Evolutionary conservation across 1,140 invertebrate species (phyloP), one percentile per base, ranked within the genome.

Genomic region (Lasioglossum albipes): DNA sequence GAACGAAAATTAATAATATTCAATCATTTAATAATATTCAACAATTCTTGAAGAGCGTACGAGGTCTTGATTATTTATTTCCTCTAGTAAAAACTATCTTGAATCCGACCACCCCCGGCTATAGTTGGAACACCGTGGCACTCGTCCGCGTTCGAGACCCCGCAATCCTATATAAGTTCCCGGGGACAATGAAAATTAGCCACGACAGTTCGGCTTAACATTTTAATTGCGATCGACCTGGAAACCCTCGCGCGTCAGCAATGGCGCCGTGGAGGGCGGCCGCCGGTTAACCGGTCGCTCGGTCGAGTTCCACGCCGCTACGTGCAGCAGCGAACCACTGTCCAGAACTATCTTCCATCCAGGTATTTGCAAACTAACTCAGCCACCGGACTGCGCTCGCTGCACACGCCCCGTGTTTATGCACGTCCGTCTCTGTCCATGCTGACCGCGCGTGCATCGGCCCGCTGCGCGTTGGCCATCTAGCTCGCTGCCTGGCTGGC

Each of bases 191-290:
- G 75, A 72, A 68, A 81, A 83, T 81, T 74, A 70, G 68, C 45
- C 57, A 7, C 4, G 16, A 13, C 52, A 66, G 62, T 73, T 57
- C 49, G 66, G 73, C 42, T 84, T 62, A 65, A 82, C 79, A 57
- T 85, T 85, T 85, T 85, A 85, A 85, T 85, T 85, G 83, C 84
- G 67, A 85, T 85, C 83, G 75, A 82, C 27, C 71, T 31, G 64
- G 52, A 42, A 84, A 79, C 42, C 64, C 31, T 73, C n/a, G 73
- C 74, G 36, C 59, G 57, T 41, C 74, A 42, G 57, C 61, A 49
- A 42, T 41, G 36, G 5, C 7, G 42, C 36, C 36, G 59, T 57
- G 61, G 45, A 71, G 36, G 2, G 36, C 1, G 22, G 45, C 49
- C n/a, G 61, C 73, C 36, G 36, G 36, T 36, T 36, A 36, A 36